phyloP scores from a whole-genome alignment of 2,797 vertebrate genomes.

The Enteromius trimaculatus region DNA sequence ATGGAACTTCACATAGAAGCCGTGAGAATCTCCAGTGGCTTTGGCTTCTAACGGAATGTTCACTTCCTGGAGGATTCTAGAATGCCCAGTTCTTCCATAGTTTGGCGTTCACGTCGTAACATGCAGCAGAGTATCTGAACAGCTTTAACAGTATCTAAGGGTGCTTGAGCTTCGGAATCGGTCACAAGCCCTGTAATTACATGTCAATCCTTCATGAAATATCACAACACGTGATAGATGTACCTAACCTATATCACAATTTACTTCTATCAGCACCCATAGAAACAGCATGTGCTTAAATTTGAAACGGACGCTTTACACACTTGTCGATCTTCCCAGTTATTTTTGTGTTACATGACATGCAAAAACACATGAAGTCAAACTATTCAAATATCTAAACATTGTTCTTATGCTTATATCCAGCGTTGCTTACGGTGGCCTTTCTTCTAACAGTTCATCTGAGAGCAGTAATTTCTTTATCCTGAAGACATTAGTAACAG shows the following conservation, averaged over 20 bases:
- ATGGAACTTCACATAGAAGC: conserved; percentile 21
- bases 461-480: conserved; percentile 42
- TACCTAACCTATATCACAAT: conserved; percentile 38
- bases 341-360: conserved; percentile 27
- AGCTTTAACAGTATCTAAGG: conserved; percentile 1
- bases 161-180: conserved; percentile 8
- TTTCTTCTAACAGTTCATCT: conserved; percentile 47
- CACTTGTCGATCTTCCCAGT: conserved; percentile 45
- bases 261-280: conserved; percentile 49
- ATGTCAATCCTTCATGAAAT: conserved; percentile 39
- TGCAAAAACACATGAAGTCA: conserved; percentile 25
- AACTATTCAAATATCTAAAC: conserved; percentile 40
- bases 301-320: conserved; percentile 54
- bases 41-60: conserved; percentile 53
- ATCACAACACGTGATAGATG: conserved; percentile 30
- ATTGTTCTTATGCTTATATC: conserved; percentile 49
- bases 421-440: conserved; percentile 29
- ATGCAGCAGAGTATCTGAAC: not conserved
- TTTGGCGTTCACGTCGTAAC: not conserved
- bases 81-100: conserved; percentile 50
- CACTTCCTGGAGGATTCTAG: conserved; percentile 32
- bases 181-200: conserved; percentile 35
- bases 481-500: conserved; percentile 65
- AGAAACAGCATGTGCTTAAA: conserved; percentile 67
- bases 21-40: conserved; percentile 24